These are phyloP conservation scores for Larimichthys crocea DNA, from an alignment of 2,113 vertebrate species.

Conservation along the genomic window DNA sequence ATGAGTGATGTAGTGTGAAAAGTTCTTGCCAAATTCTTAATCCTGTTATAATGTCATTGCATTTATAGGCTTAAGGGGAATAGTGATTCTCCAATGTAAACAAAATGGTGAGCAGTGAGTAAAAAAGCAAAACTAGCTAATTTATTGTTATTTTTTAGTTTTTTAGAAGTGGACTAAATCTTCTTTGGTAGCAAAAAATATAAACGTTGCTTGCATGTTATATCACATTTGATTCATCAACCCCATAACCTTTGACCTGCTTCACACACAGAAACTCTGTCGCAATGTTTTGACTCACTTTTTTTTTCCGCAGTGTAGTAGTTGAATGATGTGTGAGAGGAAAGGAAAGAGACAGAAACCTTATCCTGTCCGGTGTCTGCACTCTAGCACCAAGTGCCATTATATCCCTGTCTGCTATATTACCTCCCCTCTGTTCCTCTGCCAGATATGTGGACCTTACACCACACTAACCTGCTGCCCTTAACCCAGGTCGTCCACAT, in stretches of 20 bases:
- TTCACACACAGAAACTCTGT: constrained; percentile 25
- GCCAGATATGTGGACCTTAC: constrained; percentile 66
- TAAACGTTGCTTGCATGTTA: neutral
- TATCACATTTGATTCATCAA: constrained; percentile 16
- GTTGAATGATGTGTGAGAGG: constrained; percentile 61
- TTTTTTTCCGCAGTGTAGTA: constrained; percentile 32
- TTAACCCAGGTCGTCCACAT: constrained; percentile 34
- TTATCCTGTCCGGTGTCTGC: constrained; percentile 57
- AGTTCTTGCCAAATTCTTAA: neutral
- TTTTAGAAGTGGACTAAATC: neutral
- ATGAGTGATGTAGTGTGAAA: neutral
- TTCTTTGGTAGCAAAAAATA: neutral
- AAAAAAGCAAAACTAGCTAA: neutral
- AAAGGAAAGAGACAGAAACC: constrained; percentile 63
- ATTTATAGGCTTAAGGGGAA: neutral
- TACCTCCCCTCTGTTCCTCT: constrained; percentile 66
- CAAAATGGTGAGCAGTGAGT: neutral
- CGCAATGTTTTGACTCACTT: constrained; percentile 42
- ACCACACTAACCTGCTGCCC: constrained; percentile 48
- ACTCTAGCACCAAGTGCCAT: constrained; percentile 55
- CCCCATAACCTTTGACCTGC: constrained; percentile 2
- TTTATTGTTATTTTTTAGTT: neutral
- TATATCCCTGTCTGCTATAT: constrained; percentile 60
- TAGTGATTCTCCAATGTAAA: neutral
- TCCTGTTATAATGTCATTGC: neutral